These are phyloP conservation scores for Erinaceus europaeus DNA, from an alignment of 2,113 vertebrate species.

Conservation along the genomic window DNA sequence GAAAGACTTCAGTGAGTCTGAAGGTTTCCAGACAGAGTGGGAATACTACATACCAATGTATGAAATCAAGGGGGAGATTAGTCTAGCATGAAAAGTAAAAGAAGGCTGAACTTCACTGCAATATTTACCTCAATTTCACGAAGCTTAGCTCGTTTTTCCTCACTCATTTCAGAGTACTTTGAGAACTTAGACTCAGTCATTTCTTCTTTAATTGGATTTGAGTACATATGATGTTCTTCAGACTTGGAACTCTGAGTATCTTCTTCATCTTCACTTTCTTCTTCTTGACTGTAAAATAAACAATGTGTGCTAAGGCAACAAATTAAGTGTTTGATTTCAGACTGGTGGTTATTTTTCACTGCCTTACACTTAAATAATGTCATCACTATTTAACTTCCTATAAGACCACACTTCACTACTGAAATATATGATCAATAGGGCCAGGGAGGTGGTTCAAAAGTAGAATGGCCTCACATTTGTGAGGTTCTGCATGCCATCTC, in stretches of 20 bases:
- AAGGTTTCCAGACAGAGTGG: background rate
- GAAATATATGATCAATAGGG: no score
- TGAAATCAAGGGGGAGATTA: background rate
- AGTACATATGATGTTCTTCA: constrained; percentile 89
- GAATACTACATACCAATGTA: background rate
- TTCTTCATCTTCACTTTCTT: constrained; percentile 90
- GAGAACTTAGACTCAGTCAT: constrained; percentile 88
- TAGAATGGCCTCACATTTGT: no score
- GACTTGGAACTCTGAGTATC: constrained; percentile 92
- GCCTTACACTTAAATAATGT: background rate
- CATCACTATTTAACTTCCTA: background rate
- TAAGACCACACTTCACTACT: background rate
- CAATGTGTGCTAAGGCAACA: background rate
- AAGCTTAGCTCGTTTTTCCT: constrained; percentile 97
- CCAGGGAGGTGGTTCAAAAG: no score
- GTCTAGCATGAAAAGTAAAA: background rate
- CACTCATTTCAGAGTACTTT: constrained; percentile 96
- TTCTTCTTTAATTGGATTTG: constrained; percentile 92
- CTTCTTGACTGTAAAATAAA: constrained; percentile 85
- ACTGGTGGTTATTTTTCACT: background rate
- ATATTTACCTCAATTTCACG: constrained; percentile 94
- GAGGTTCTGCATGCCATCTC: no score
- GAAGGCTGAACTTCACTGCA: background rate
- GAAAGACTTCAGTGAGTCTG: background rate
- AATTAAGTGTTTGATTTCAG: background rate